Percentiles rank a stretch among this genome's conserved stretches.
These are phyloP conservation scores for Podargus strigoides DNA, from an alignment of 2,797 vertebrate species.

Conservation along the genomic window DNA sequence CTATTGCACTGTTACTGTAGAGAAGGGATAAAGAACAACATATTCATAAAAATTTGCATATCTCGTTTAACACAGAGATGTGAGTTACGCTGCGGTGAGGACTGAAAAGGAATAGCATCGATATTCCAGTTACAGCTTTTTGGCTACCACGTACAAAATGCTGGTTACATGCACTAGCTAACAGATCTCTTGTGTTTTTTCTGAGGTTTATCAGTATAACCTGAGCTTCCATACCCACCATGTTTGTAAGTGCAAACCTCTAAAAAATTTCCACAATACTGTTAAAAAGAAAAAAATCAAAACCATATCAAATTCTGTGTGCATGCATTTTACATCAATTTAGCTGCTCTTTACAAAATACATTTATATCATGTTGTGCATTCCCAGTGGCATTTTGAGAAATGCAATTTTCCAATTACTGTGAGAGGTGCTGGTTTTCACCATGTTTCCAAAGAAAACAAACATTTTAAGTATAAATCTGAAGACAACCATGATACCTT, in stretches of 20 bases:
- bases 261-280: not conserved
- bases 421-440: constrained; percentile 48
- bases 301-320: not conserved
- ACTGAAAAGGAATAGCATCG: not conserved
- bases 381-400: constrained; percentile 56
- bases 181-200: not conserved
- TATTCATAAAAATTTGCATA: not conserved
- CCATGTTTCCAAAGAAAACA: constrained; percentile 47
- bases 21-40: not conserved
- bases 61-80: not conserved
- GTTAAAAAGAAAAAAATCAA: constrained; percentile 17
- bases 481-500: constrained; percentile 45
- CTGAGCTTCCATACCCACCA: not conserved
- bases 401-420: constrained; percentile 54
- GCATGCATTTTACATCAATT: constrained; percentile 33
- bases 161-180: not conserved
- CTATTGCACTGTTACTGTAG: not conserved
- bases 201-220: not conserved
- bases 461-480: constrained; percentile 50
- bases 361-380: constrained; percentile 36
- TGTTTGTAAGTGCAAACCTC: not conserved
- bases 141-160: not conserved
- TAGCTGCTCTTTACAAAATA: constrained; percentile 47
- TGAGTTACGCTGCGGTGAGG: not conserved
- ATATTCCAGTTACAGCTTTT: not conserved